These are phyloP conservation scores for Mylabris phalerata DNA, from an alignment of 1,140 invertebrate species.

Conservation along the genomic window DNA sequence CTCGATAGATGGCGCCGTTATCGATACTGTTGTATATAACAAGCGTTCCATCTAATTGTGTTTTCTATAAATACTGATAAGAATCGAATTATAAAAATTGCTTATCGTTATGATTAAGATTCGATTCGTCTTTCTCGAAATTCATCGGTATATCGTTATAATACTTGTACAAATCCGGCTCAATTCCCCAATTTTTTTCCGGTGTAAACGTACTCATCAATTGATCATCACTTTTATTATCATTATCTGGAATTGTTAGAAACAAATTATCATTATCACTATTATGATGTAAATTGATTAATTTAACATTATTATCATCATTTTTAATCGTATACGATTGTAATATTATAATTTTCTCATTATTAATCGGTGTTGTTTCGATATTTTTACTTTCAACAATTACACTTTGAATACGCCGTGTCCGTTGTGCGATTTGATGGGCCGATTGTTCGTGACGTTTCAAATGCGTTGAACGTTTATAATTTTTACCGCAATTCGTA, in stretches of 20 bases:
- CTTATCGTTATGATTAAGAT: too few relatives aligned
- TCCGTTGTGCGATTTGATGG: slow-evolving; percentile 8
- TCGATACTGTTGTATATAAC: too few relatives aligned
- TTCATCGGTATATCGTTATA: slow-evolving; percentile 2
- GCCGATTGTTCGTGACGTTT: slow-evolving; percentile 15
- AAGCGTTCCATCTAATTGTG: too few relatives aligned
- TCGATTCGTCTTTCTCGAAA: background rate
- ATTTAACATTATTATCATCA: too few relatives aligned
- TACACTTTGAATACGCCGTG: slow-evolving; percentile 1
- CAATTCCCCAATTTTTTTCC: slow-evolving; percentile 1
- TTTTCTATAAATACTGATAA: too few relatives aligned
- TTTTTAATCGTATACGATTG: background rate
- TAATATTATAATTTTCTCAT: slow-evolving; percentile 1
- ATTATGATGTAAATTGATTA: too few relatives aligned
- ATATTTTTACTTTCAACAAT: slow-evolving; percentile 1
- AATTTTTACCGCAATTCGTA: slow-evolving; percentile 13
- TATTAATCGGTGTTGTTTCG: background rate
- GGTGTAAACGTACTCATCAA: background rate
- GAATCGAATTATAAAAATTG: too few relatives aligned
- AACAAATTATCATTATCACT: too few relatives aligned
- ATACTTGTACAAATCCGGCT: background rate
- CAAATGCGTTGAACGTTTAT: slow-evolving; percentile 21
- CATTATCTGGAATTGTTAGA: too few relatives aligned
- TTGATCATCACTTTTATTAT: too few relatives aligned
- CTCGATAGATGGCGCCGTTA: too few relatives aligned